A percentile compares a stretch with the other conserved stretches of the same genome.
These are phyloP conservation scores for Aphis craccivora DNA, from an alignment of 1,140 invertebrate genomes.

Conservation along the genomic window DNA sequence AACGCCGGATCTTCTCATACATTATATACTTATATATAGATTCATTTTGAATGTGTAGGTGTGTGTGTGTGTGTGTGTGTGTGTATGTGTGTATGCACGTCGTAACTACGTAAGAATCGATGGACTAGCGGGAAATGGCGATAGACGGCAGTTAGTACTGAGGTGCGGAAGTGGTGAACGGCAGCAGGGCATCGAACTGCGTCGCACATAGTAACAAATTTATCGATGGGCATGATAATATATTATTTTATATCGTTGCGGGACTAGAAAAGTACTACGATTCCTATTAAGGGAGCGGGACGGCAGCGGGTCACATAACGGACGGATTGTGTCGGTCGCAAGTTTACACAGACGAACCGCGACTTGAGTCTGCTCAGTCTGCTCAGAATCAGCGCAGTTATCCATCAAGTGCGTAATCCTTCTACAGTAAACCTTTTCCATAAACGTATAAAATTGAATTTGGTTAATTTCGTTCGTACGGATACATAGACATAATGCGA, in stretches of 20 bases:
- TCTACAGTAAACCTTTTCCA: not conserved
- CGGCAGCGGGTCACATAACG: slow-evolving; percentile 16
- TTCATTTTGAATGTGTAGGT: not conserved
- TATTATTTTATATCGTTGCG: not conserved
- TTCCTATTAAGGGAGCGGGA: slow-evolving; percentile 38
- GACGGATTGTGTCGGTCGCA: not conserved
- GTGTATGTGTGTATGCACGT: too few relatives aligned
- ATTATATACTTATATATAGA: not conserved
- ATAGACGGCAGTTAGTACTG: not conserved
- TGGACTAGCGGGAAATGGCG: not conserved
- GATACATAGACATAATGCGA: not conserved
- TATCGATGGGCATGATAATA: not conserved
- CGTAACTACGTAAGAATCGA: not conserved
- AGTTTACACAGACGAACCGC: not conserved
- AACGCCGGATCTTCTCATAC: not conserved
- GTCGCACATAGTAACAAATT: slow-evolving; percentile 22
- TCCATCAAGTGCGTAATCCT: not conserved
- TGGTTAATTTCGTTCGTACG: not conserved
- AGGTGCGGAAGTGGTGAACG: not conserved
- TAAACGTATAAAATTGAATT: not conserved
- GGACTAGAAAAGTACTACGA: slow-evolving; percentile 4
- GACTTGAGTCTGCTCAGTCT: not conserved
- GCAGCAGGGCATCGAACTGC: slow-evolving; percentile 11
- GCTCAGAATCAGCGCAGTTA: not conserved
- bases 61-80: not conserved